Conservation (phyloP, 2,797 vertebrate genomes). For the Neoniphon sammara region DNA sequence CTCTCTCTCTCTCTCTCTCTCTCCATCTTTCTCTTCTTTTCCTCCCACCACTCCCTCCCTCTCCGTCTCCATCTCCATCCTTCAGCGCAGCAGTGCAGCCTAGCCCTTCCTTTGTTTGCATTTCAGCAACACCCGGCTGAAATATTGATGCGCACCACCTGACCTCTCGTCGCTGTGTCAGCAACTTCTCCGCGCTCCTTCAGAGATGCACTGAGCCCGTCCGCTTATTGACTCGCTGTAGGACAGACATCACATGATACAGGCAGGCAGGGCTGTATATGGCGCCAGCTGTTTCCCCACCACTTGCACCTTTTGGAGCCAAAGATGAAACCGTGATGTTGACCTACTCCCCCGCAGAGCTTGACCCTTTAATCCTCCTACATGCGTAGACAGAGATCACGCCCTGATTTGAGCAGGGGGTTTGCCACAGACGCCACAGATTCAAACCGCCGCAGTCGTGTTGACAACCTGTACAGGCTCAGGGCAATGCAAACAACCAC, state of each 20-base stretch:
- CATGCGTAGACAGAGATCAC: slow-evolving; percentile 37
- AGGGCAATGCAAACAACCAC: background rate
- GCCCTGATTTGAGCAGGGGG: slow-evolving; percentile 21
- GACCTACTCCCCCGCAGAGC: slow-evolving; percentile 33
- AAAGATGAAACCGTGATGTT: slow-evolving; percentile 36
- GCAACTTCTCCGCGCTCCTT: slow-evolving; percentile 57
- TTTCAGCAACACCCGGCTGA: slow-evolving; percentile 63
- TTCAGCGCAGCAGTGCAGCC: slow-evolving; percentile 18
- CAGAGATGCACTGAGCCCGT: slow-evolving; percentile 21
- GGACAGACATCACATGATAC: slow-evolving; percentile 28
- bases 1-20: slow-evolving; percentile 5
- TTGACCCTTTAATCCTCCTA: slow-evolving; percentile 56
- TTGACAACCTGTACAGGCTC: slow-evolving; percentile 7
- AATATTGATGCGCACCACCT: slow-evolving; percentile 76
- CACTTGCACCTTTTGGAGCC: slow-evolving; percentile 4
- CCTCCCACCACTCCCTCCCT: slow-evolving; percentile 23
- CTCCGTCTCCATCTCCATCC: slow-evolving; percentile 20
- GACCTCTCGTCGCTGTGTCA: slow-evolving; percentile 71
- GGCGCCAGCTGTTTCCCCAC: slow-evolving; percentile 49
- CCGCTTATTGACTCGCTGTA: slow-evolving; percentile 38
- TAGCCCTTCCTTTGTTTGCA: slow-evolving; percentile 54
- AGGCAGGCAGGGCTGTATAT: slow-evolving; percentile 24
- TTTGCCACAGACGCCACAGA: slow-evolving; percentile 9
- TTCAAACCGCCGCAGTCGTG: background rate
- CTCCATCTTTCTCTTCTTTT: slow-evolving; percentile 8